Evolutionary conservation across 1,140 invertebrate species (phyloP), one percentile per base, ranked within the genome.

Genomic region (Cecropterus lyciades): DNA sequence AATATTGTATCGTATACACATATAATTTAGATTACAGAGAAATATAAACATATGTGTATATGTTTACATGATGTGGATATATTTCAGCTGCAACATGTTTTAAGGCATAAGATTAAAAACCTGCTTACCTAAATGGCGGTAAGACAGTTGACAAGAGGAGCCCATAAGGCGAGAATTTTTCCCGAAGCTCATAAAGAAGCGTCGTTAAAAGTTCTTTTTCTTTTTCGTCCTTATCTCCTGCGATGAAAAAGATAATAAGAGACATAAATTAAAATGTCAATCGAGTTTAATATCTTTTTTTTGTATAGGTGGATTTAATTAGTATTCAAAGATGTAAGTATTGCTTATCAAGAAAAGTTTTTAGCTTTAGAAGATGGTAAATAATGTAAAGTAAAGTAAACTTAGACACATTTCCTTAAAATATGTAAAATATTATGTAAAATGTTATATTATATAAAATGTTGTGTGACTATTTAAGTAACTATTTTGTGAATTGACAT

Each of bases 171-270:
- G 89, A 87, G 42, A 92, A 86, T 56, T 84, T 88, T 52, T 92
- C 89, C 43, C 89, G 80, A 13, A 93, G 71, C 67, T 93, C 91
- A 49, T 92, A 91, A 11, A 93, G 72, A 4, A 93, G 72, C n/a
- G 83, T 78, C 11, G 87, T 89, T 46, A 93, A 71, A 14, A 92
- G 73, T 17, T 91, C 84, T 74, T 85, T 92, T 75, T 93, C 92
- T 40, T 80, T 79, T 20, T 86, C 80, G 65, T 93, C 89, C 69
- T 84, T 89, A 75, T 92, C 91, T 62, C 91, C 92, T 93, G 48
- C 11, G 85, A 87, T n/a, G n/a, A n/a, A n/a, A n/a, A n/a, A 42
- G 56, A 3, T 57, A 42, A 20, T 13, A 17, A 65, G 37, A 27
- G 30, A 33, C 37, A 27, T 30, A 37, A 63, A 51, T 60, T 48